phyloP scores from a whole-genome alignment of 2,888 invertebrate species.

The Cerceris rybyensis region DNA sequence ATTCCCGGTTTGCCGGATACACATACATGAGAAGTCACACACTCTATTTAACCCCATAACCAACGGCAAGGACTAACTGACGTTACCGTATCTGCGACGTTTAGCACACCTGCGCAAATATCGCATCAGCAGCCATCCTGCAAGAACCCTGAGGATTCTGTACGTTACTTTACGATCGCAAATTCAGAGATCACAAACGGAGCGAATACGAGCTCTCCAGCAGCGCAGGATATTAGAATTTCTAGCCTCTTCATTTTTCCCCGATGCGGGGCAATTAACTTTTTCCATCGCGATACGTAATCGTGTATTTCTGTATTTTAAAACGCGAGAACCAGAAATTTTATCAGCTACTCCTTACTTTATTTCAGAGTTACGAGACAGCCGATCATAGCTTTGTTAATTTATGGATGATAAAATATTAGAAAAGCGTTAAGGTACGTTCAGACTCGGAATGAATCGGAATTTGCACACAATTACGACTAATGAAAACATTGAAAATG shows the following conservation, averaged over 20 bases:
- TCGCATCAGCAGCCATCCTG: slow-evolving; percentile 21
- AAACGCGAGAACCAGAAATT: too few species aligned
- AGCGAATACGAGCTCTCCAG: not conserved
- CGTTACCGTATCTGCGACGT: slow-evolving; percentile 29
- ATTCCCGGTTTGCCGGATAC: too few species aligned
- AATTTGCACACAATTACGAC: too few species aligned
- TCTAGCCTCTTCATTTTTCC: not conserved
- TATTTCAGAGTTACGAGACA: too few species aligned
- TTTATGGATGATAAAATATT: too few species aligned
- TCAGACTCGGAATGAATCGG: too few species aligned
- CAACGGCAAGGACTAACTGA: slow-evolving; percentile 39
- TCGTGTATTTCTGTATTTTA: too few species aligned
- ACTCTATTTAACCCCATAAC: slow-evolving; percentile 9
- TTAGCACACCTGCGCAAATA: slow-evolving; percentile 53
- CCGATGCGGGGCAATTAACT: not conserved
- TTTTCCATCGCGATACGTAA: not conserved
- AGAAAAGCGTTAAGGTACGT: too few species aligned
- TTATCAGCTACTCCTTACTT: too few species aligned
- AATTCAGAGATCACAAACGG: not conserved
- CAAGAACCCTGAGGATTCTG: slow-evolving; percentile 8
- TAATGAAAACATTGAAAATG: too few species aligned
- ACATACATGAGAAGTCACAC: too few species aligned
- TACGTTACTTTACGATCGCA: not conserved
- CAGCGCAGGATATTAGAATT: not conserved
- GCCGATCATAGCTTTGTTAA: too few species aligned